These are phyloP conservation scores for Pantelozetes paolii DNA, from an alignment of 2,888 invertebrate genomes.

Conservation along the genomic window DNA sequence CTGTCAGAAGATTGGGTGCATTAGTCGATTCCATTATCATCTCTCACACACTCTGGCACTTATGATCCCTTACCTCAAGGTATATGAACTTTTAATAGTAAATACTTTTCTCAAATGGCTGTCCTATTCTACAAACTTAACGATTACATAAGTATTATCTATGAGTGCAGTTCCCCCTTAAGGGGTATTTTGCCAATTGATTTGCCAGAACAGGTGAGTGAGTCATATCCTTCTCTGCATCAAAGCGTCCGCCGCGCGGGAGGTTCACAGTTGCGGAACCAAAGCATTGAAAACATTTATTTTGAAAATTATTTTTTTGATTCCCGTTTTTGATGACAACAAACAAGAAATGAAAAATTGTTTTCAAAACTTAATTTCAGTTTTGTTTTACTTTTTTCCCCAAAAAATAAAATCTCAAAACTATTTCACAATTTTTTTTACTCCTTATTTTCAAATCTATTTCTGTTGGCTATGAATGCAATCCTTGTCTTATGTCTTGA, in stretches of 20 bases:
- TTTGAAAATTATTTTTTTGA: neutral
- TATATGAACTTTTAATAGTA: conserved; percentile 28
- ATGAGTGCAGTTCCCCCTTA: neutral
- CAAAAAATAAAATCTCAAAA: neutral
- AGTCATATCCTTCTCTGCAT: conserved; percentile 30
- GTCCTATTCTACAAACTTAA: conserved; percentile 31
- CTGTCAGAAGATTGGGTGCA: conserved; percentile 26
- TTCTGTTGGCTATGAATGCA: neutral
- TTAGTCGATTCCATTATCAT: conserved; percentile 28
- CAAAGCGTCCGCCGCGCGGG: conserved; percentile 12
- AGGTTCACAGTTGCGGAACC: conserved; percentile 24
- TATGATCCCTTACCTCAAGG: conserved; percentile 26
- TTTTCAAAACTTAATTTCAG: neutral
- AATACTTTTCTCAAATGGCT: neutral
- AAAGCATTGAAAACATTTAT: conserved; percentile 13
- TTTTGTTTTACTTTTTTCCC: neutral
- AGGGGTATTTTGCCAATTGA: conserved; percentile 25
- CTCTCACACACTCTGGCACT: neutral
- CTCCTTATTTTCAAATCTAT: neutral
- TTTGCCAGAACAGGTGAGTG: conserved; percentile 28
- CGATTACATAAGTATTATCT: conserved; percentile 13
- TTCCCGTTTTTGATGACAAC: neutral
- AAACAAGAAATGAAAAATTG: neutral
- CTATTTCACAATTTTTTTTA: neutral
- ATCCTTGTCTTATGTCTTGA: neutral